Percentiles rank a stretch among this genome's conserved stretches.
Conservation (phyloP, 2,113 vertebrate genomes). For the Tringa solitaria region DNA sequence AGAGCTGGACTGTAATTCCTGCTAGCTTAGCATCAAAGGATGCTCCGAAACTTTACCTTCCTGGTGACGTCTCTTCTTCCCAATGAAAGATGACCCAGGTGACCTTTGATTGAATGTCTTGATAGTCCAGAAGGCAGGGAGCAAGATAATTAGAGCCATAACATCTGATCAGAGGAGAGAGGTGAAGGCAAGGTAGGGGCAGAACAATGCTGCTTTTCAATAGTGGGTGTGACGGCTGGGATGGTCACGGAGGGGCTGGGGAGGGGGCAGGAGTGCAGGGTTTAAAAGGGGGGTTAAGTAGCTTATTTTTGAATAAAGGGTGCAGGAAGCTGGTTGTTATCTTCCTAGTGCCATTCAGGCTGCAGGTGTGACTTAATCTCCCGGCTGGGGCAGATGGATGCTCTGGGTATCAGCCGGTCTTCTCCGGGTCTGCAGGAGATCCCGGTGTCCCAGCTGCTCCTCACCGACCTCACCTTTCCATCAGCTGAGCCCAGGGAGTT, state of each 20-base stretch:
- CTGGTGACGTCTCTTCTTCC: constrained; percentile 53
- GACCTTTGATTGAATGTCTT: constrained; percentile 58
- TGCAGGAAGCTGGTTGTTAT: constrained; percentile 37
- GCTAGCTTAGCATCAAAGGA: constrained; percentile 60
- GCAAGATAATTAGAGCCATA: constrained; percentile 59
- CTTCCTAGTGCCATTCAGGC: constrained; percentile 18
- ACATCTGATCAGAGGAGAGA: constrained; percentile 60
- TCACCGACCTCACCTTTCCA: background rate
- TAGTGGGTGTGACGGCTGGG: constrained; percentile 27
- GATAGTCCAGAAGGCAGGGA: constrained; percentile 54
- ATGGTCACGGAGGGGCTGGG: constrained; percentile 3
- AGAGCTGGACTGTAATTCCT: constrained; percentile 44
- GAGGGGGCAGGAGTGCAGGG: background rate
- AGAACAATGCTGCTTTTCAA: constrained; percentile 59
- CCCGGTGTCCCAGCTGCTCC: background rate
- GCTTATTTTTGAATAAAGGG: constrained; percentile 52
- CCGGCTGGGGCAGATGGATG: background rate
- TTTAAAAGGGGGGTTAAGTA: constrained; percentile 35
- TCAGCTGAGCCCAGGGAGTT: background rate
- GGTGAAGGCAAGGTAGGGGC: constrained; percentile 57
- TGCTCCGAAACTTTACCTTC: constrained; percentile 57
- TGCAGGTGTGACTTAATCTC: constrained; percentile 57
- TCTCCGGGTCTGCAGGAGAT: background rate
- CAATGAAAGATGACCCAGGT: constrained; percentile 56
- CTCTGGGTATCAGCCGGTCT: background rate